Conservation (phyloP, 2,888 invertebrate genomes). For the Sacculina carcini region DNA sequence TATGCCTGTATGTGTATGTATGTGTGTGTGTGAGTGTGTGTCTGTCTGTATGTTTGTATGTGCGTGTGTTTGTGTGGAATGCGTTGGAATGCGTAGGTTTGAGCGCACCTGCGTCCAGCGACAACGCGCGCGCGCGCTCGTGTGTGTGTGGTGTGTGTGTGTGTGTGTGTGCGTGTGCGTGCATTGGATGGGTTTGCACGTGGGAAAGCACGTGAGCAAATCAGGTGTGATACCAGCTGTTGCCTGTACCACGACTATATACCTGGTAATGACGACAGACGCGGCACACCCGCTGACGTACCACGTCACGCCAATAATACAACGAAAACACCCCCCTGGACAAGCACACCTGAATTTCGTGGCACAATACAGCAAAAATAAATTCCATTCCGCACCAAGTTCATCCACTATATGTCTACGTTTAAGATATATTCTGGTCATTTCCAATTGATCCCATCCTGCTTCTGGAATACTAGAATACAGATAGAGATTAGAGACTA, state of each 20-base stretch:
- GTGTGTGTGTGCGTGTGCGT: conserved; percentile 4
- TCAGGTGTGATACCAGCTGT: not conserved
- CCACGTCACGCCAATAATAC: no score
- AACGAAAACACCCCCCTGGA: not conserved
- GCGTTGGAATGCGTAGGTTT: not conserved
- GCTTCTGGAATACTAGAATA: no score
- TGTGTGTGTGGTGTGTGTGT: conserved; percentile 3
- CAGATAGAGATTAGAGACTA: no score
- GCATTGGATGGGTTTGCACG: not conserved
- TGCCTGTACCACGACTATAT: not conserved
- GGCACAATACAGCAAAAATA: not conserved
- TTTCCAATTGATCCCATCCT: no score
- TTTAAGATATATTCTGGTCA: no score
- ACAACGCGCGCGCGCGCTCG: not conserved
- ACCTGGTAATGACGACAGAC: conserved; percentile 1
- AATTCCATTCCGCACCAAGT: no score
- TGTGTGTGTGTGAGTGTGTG: not conserved
- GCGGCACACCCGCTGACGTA: no score
- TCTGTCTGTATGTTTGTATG: not conserved
- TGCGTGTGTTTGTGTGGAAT: not conserved
- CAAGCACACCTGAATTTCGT: not conserved
- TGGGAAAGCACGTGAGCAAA: not conserved
- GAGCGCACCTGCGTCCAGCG: not conserved
- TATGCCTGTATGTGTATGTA: not conserved
- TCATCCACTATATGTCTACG: no score